Evolutionary conservation across 2,113 vertebrate species (phyloP).

Genomic region (Plecturocebus donacophilus): DNA sequence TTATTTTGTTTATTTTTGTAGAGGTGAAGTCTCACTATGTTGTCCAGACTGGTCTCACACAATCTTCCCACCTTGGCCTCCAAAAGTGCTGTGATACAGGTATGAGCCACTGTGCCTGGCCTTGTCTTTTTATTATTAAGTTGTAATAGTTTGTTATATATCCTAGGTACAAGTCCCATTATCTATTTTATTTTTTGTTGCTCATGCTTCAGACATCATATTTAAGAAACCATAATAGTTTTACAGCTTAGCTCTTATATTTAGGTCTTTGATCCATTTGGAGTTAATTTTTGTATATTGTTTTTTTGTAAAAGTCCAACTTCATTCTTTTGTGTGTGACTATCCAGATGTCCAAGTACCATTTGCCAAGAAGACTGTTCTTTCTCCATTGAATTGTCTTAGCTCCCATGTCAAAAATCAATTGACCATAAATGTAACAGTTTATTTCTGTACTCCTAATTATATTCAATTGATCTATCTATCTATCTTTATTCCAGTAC

Average conservation of each 20-base stretch:
- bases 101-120: no score
- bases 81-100: no score
- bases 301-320: neutral
- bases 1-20: no score
- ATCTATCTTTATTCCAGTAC: neutral
- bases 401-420: no score
- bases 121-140: neutral
- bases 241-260: neutral
- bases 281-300: neutral
- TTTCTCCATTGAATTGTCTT: neutral
- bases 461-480: neutral
- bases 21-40: no score
- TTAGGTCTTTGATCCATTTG: neutral
- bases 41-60: no score
- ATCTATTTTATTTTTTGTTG: neutral
- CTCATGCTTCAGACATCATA: neutral
- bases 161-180: neutral
- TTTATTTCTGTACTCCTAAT: neutral
- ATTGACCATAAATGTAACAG: no score
- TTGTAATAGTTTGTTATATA: neutral
- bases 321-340: neutral
- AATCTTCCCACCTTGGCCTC: no score
- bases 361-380: neutral
- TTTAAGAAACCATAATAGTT: neutral
- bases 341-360: neutral